Percentiles rank a stretch among this genome's conserved stretches.
Conservation (phyloP, 2,797 vertebrate species). For the Spinibarbus caldwelli region DNA sequence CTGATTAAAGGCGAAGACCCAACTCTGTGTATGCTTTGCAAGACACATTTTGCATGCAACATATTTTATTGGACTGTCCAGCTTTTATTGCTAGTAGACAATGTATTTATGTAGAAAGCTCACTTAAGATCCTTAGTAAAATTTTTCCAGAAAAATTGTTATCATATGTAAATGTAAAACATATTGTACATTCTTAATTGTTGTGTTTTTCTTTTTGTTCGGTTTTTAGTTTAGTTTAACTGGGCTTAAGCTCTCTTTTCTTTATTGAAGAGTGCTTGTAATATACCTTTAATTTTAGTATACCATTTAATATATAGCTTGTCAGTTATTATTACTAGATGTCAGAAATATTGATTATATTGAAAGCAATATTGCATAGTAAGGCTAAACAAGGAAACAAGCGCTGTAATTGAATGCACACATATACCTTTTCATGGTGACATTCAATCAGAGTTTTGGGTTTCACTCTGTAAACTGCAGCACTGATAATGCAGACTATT, state of each 20-base stretch:
- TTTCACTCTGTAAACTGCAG: background rate
- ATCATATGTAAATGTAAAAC: background rate
- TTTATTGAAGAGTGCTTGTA: background rate
- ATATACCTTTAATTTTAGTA: background rate
- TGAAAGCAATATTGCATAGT: background rate
- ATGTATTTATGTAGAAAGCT: background rate
- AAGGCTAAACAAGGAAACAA: background rate
- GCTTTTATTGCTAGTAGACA: background rate
- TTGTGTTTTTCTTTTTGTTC: background rate
- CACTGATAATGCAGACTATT: conserved; percentile 4
- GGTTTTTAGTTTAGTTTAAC: background rate
- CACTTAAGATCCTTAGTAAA: background rate
- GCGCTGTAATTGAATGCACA: background rate
- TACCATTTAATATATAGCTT: background rate
- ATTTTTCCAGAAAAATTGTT: too few species aligned
- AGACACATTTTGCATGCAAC: background rate
- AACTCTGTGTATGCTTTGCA: background rate
- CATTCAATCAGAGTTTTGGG: conserved; percentile 6
- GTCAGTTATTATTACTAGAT: background rate
- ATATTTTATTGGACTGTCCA: background rate
- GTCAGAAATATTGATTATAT: background rate
- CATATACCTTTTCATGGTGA: background rate
- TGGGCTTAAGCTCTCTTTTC: background rate
- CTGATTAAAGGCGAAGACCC: background rate
- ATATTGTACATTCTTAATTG: background rate